These are phyloP conservation scores for Alloplasta piceator DNA, from an alignment of 2,888 invertebrate genomes.

Conservation along the genomic window DNA sequence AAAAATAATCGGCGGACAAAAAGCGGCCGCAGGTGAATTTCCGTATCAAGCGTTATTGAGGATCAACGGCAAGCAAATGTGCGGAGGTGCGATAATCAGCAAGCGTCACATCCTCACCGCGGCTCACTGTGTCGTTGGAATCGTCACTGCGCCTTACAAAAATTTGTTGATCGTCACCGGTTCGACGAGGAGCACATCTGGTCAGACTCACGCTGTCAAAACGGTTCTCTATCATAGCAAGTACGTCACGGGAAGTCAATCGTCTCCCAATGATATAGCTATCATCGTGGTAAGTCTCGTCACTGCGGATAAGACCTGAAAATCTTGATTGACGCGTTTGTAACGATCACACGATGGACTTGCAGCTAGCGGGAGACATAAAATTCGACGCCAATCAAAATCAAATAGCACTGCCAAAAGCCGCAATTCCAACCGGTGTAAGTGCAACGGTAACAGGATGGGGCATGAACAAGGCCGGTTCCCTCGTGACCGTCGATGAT, in stretches of 20 bases:
- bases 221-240: constrained; percentile 11
- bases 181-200: constrained; percentile 25
- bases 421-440: background rate
- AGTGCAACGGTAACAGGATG: constrained; percentile 35
- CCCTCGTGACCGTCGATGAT: background rate
- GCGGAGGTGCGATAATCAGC: constrained; percentile 73
- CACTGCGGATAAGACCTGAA: no score
- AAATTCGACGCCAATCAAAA: constrained; percentile 26
- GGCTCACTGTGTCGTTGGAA: constrained; percentile 69
- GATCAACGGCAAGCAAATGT: constrained; percentile 63
- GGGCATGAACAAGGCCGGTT: constrained; percentile 9
- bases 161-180: constrained; percentile 31
- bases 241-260: background rate
- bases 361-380: constrained; percentile 18
- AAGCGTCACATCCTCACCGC: constrained; percentile 71
- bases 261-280: constrained; percentile 65
- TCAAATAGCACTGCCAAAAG: constrained; percentile 8
- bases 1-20: constrained; percentile 69
- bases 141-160: constrained; percentile 1
- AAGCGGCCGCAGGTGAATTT: constrained; percentile 67
- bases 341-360: no score
- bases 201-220: constrained; percentile 57
- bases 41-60: constrained; percentile 73
- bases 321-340: no score
- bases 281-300: constrained; percentile 61